phyloP scores from a whole-genome alignment of 2,888 invertebrate species.

The Tubiluchus corallicola region DNA sequence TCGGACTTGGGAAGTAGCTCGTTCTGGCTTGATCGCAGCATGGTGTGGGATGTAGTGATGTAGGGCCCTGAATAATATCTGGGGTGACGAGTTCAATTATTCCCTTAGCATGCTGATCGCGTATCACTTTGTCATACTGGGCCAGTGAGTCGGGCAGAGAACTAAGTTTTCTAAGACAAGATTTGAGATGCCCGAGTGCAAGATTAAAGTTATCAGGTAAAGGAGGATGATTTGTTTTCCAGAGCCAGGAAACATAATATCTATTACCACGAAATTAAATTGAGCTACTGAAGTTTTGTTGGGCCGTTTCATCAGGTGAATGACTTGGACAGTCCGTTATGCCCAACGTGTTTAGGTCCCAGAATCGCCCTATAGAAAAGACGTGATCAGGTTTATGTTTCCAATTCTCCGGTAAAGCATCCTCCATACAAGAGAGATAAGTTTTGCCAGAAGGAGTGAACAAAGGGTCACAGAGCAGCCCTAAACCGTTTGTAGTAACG shows the following conservation, averaged over 20 bases:
- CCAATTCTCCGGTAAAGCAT: too few relatives aligned
- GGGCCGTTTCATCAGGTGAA: background rate
- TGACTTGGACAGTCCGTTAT: background rate
- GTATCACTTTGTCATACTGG: background rate
- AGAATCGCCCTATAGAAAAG: constrained; percentile 3
- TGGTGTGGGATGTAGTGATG: constrained; percentile 13
- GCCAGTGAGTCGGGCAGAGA: background rate
- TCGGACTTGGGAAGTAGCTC: constrained; percentile 11
- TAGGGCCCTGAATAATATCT: background rate
- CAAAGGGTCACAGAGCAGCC: too few relatives aligned
- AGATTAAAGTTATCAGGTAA: background rate
- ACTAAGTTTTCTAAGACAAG: background rate
- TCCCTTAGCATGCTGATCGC: background rate
- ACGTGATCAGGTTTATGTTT: too few relatives aligned
- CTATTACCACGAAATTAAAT: background rate
- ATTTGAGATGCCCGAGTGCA: background rate
- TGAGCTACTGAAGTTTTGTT: background rate
- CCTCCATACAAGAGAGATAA: too few relatives aligned
- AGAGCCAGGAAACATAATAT: constrained; percentile 1
- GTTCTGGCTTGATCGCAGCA: constrained; percentile 8
- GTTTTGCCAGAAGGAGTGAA: too few relatives aligned
- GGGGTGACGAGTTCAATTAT: constrained; percentile 5
- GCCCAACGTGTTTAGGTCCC: background rate
- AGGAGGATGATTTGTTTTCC: background rate
- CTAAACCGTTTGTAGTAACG: too few relatives aligned